A percentile compares a stretch with the other conserved stretches of the same genome.
phyloP scores from a whole-genome alignment of 2,113 vertebrate species.

The Colius striatus region DNA sequence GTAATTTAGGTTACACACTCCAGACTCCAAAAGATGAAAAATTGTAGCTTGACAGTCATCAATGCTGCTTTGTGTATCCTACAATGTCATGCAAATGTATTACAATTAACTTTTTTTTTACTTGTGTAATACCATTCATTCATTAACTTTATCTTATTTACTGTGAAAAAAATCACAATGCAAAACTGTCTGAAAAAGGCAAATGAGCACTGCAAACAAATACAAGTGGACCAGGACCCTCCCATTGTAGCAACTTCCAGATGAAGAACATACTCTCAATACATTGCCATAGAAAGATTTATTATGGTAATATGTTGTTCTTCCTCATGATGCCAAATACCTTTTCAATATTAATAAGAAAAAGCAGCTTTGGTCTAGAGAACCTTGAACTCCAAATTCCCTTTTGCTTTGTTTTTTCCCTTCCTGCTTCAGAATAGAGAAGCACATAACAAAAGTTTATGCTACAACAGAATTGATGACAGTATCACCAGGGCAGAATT shows the following conservation, averaged over 20 bases:
- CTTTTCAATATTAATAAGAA: background rate
- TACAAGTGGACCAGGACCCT: background rate
- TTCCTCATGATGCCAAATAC: background rate
- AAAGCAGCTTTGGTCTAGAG: background rate
- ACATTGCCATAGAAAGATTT: background rate
- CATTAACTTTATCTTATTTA: slow-evolving; percentile 22
- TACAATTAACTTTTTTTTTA: background rate
- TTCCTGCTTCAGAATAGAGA: background rate
- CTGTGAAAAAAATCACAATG: background rate
- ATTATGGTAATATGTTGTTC: background rate
- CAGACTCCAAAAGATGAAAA: slow-evolving; percentile 9
- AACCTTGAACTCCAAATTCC: background rate
- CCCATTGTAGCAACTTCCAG: background rate
- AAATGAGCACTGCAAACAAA: background rate
- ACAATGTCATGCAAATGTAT: slow-evolving; percentile 1
- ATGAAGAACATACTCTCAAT: background rate
- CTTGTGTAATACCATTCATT: background rate
- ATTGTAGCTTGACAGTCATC: background rate
- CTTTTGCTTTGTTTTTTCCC: background rate
- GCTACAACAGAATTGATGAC: background rate
- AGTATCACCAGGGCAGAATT: background rate
- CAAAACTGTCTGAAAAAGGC: background rate
- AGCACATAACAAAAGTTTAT: background rate
- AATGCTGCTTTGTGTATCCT: slow-evolving; percentile 22
- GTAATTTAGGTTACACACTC: background rate